Base-by-base conservation (phyloP, 1,140 invertebrate genomes). In the Caenorhabditis briggsae region DNA sequence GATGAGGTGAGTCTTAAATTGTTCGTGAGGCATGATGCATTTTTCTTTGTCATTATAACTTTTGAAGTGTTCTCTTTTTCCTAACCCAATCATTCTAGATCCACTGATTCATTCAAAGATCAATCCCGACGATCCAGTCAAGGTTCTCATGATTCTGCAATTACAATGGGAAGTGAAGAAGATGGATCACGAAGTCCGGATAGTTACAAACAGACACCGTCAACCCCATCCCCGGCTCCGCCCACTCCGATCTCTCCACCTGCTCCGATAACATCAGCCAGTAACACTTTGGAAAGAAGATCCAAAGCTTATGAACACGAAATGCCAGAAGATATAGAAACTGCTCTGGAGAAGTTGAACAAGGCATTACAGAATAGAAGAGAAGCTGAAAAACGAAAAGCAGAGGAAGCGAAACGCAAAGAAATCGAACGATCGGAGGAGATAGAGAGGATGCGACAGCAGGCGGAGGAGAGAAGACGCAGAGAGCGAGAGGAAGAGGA, bases 1-100 rank as follows among this genome's bases (percentile, higher is more conserved):
- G 53, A 89, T 89, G 86, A 87, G 88, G 88, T 88, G 5, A 46
- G 85, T 58, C 16, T 53, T 53, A 2, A 14, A 2, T 6, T 12
- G 9, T 53, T 53, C 11, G 50, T 11, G 16, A 53, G 6, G 50
- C 33, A 33, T 33, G 59, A 14, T 61, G 18, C 25, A 12, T 18
- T 25, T 18, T 25, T 33, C 25, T 33, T 23, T 20, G 5, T 50
- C 14, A n/a, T 23, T 50, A 12, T 23, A 23, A 9, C 53, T 50
- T 53, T 50, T 70, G 84, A 55, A 14, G 46, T 46, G 83, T 2
- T 11, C 7, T 23, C 11, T 78, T 78, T 78, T n/a, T 2, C n/a
- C 41, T 70, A 70, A 70, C 70, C 46, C 33, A n/a, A 46, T 18
- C 9, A 8, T 65, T 65, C 23, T 65, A 78, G 70, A 23, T 50